phyloP scores from a whole-genome alignment of 2,113 vertebrate genomes.

The Trichomycterus rosablanca region DNA sequence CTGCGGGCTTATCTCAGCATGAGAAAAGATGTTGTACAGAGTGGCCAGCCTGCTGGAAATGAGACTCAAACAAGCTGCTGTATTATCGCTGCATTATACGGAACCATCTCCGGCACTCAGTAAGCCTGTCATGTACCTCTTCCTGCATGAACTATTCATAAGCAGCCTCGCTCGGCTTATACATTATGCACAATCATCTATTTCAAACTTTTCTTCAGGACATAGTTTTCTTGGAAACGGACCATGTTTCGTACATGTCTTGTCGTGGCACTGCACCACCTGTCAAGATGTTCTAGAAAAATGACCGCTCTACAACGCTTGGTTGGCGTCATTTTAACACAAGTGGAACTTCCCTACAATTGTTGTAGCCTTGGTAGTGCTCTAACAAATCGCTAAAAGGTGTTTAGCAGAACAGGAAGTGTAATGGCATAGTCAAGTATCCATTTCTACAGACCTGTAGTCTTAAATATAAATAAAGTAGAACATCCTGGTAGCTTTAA shows the following conservation, averaged over 20 bases:
- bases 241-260: no score
- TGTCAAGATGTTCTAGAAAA: background rate
- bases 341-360: background rate
- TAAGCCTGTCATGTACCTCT: constrained; percentile 9
- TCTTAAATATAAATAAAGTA: background rate
- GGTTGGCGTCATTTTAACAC: background rate
- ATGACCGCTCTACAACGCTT: background rate
- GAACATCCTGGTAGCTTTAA: background rate
- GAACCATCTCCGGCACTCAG: constrained; percentile 12
- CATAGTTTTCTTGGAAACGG: background rate
- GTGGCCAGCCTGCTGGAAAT: constrained; percentile 2
- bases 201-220: constrained; percentile 11
- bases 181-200: constrained; percentile 30
- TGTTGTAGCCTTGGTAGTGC: background rate
- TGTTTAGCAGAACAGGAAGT: background rate
- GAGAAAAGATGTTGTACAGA: constrained; percentile 10
- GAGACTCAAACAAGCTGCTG: constrained; percentile 11
- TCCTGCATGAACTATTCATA: constrained; percentile 23
- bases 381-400: constrained; percentile 10
- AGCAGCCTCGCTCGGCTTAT: constrained; percentile 1
- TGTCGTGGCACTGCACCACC: background rate
- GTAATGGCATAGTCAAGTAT: background rate
- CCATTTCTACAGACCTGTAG: background rate
- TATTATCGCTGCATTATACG: constrained; percentile 10
- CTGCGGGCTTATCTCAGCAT: constrained; percentile 16